Base-by-base conservation (phyloP, 2,797 vertebrate genomes). In the Apogon talboti region DNA sequence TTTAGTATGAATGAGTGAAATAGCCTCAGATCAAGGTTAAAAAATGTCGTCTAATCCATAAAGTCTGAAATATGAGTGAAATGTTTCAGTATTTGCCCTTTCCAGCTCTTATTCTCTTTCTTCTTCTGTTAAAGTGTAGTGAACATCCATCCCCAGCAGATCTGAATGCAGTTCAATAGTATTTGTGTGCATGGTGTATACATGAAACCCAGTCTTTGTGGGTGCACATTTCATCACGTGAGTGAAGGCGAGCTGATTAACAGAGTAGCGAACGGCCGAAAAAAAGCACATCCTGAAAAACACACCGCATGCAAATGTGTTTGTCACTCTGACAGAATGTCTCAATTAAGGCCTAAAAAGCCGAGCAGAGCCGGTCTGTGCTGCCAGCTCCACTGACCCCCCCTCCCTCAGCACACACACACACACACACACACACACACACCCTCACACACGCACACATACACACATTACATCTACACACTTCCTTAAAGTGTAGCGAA, bases 311-410 rank as follows among this genome's bases (percentile, higher is more conserved):
- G 96, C 95, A 98, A 97, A 97, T 97, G 94, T 95, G 93, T 96
- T 96, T 98, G 96, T 97, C 96, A 95, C 95, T 95, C 91, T 97
- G 97, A 98, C 96, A 96, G 94, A 92, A 94, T 92, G 95, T 98
- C 96, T 98, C 96, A 98, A 97, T 98, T 98, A 98, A 94, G 93
- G 93, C 92, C 91, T 58, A 66, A 76, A 74, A 82, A 90, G 92
- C 92, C 86, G 89, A 90, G 90, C 89, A 79, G 79, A 93, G 91
- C 71, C 16, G 54, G 92, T 92, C 91, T 85, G 88, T 92, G 89
- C 85, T 92, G 82, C 84, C 94, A 93, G 94, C 93, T 91, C 92
- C 91, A 89, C 93, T 94, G 95, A 96, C 94, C 88, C 76, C 75
- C 57, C 54, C 30, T 21, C 35, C 8, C 16, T 4, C 51, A 54